These are phyloP conservation scores for Phaethon lepturus DNA, from an alignment of 2,113 vertebrate genomes.

Conservation along the genomic window DNA sequence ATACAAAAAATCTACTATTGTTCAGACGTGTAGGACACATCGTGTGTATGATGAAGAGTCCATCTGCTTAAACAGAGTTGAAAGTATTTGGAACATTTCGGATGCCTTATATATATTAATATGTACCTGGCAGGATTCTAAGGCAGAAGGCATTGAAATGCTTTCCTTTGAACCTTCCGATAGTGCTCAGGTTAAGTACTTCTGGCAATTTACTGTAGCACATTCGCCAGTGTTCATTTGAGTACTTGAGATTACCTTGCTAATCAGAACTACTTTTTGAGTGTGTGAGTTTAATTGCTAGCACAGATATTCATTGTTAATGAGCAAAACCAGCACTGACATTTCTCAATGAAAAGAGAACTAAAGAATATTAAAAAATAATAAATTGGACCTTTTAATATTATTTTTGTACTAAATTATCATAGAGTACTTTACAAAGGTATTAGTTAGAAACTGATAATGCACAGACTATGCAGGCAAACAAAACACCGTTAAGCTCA, in stretches of 20 bases:
- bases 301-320: background rate
- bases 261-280: background rate
- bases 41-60: background rate
- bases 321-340: background rate
- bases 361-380: conserved; percentile 10
- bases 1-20: background rate
- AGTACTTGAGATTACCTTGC: background rate
- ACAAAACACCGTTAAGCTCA: conserved; percentile 29
- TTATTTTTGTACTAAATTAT: conserved; percentile 55
- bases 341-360: background rate
- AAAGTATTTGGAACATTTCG: background rate
- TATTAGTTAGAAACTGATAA: conserved; percentile 40
- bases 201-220: background rate
- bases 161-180: background rate
- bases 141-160: background rate
- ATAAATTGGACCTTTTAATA: conserved; percentile 22
- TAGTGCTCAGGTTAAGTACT: background rate
- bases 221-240: background rate
- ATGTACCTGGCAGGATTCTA: background rate
- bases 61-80: background rate
- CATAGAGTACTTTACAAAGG: conserved; percentile 49
- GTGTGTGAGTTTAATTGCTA: background rate
- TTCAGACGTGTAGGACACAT: background rate
- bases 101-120: background rate
- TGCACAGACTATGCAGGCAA: background rate